Percentiles rank a stretch among this genome's conserved stretches.
Evolutionary conservation across 2,113 vertebrate species (phyloP).

Genomic region (Lagopus muta): DNA sequence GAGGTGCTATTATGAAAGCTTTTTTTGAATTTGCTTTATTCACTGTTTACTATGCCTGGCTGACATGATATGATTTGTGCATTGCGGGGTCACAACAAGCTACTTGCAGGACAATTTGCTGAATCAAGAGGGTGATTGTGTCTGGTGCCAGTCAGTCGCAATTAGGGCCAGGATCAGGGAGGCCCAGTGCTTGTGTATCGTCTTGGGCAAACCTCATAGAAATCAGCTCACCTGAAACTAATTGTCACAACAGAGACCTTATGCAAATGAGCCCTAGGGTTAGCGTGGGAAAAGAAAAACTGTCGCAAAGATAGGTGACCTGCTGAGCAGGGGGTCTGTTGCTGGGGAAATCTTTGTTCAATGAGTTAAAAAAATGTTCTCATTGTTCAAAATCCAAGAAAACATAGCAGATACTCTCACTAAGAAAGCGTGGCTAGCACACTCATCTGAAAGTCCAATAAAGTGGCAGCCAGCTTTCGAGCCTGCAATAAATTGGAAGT

Average conservation of each 20-base stretch:
- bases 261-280: slow-evolving; percentile 97
- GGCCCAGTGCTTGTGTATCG: slow-evolving; percentile 85
- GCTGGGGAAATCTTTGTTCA: slow-evolving; percentile 95
- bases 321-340: slow-evolving; percentile 92
- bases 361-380: slow-evolving; percentile 89
- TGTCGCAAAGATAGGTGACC: slow-evolving; percentile 97
- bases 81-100: slow-evolving; percentile 88
- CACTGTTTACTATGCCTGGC: slow-evolving; percentile 82
- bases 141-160: slow-evolving; percentile 99
- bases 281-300: slow-evolving; percentile 98
- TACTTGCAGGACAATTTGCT: slow-evolving; percentile 88
- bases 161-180: slow-evolving; percentile 94
- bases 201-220: slow-evolving; percentile 91
- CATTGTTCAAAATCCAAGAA: slow-evolving; percentile 82
- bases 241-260: slow-evolving; percentile 94
- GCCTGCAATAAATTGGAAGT: slow-evolving; percentile 73
- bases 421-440: slow-evolving; percentile 78
- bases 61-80: slow-evolving; percentile 93
- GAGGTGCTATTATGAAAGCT: slow-evolving; percentile 59
- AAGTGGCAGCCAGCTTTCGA: slow-evolving; percentile 73
- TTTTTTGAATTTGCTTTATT: slow-evolving; percentile 70
- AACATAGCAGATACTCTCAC: slow-evolving; percentile 72
- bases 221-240: slow-evolving; percentile 99
- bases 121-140: slow-evolving; percentile 96
- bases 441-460: slow-evolving; percentile 82